Base-by-base conservation (phyloP, 2,113 vertebrate genomes). In the Dasyprocta punctata region DNA sequence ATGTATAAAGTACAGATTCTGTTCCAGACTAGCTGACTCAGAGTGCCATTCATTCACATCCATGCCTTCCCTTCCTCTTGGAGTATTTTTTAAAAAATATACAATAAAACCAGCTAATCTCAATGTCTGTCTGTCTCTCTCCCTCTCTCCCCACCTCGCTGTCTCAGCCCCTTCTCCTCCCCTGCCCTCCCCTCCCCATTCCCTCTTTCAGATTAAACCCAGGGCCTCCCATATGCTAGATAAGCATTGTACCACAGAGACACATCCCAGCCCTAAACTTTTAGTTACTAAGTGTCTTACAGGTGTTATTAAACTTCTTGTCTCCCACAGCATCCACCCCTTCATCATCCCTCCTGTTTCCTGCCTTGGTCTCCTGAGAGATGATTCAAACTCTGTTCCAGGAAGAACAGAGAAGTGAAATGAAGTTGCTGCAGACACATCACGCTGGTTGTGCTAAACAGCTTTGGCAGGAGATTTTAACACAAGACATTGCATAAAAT, bases 281-380 rank as follows among this genome's bases (percentile, higher is more conserved):
- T n/a, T 28, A 84, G 19, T 84, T 24, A 47, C 49, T 56, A 28
- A n/a, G 17, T 9, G 22, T 69, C 47, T n/a, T 14, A 3, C 3
- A 1, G 38, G 16, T 36, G 1, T 71, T 11, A 47, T 47, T 33
- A 12, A 24, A 13, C 16, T 24, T 73, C 16, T 44, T 73, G 36
- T 24, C 52, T 52, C n/a, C 7, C 1, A 0, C 0, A 9, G 3
- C 13, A 44, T 7, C 0, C 5, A 4, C 19, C 47, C 7, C 36
- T 30, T 11, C 16, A 7, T 7, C 26, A 69, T 54, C 38, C 20
- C 22, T 54, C 49, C 20, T 65, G 9, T n/a, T 38, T 3, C 12
- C 33, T 41, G 71, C 7, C 6, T 58, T 67, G 36, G 28, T 65
- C 81, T 9, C 36, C 60, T 63, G 49, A 63, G 49, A 71, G 3